Evolutionary conservation across 2,797 vertebrate species (phyloP), one percentile per base, ranked within the genome.

Genomic region (Lacerta bilineata): DNA sequence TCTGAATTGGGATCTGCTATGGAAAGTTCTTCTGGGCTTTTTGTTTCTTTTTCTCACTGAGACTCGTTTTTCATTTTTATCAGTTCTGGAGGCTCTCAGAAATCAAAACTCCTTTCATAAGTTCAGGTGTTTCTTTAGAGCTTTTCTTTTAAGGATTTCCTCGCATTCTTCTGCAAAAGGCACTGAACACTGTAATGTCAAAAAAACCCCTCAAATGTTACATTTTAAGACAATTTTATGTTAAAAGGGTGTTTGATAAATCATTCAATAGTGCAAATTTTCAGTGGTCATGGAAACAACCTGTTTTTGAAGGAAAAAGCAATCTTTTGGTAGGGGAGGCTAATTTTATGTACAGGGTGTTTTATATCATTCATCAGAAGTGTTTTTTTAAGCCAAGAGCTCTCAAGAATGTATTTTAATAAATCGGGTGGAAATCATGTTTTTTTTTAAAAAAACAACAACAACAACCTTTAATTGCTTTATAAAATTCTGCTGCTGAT

Each of bases 321-420:
- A 89, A 87, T 94, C 5, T 90, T 92, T 94, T 90, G 87, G 88
- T 93, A 89, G 94, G 79, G 59, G 76, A 90, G 85, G 61, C 8
- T 92, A 88, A 93, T 93, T 71, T 93, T 93, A 92, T 93, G 59
- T 83, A n/a, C 71, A 90, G 41, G 76, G 81, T 36, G 88, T 93
- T 94, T 91, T 92, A 90, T 93, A 79, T 87, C 87, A 86, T 85
- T 83, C 23, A 88, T 69, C 85, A 83, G 83, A 88, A 91, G 93
- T 90, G 93, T 90, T 50, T 92, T 61, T 61, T 93, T 92, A 93
- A 94, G 94, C 89, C 82, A 0, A 89, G 9, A 82, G 80, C 91
- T 92, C 88, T 93, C 92, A 91, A 92, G 94, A 95, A 94, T 92
- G 91, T 89, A 94, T 93, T 93, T 94, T 61, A 91, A 77, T 90